Conservation (phyloP, 92 coral and sea anemone genomes). For the Epizoanthus scotinus region DNA sequence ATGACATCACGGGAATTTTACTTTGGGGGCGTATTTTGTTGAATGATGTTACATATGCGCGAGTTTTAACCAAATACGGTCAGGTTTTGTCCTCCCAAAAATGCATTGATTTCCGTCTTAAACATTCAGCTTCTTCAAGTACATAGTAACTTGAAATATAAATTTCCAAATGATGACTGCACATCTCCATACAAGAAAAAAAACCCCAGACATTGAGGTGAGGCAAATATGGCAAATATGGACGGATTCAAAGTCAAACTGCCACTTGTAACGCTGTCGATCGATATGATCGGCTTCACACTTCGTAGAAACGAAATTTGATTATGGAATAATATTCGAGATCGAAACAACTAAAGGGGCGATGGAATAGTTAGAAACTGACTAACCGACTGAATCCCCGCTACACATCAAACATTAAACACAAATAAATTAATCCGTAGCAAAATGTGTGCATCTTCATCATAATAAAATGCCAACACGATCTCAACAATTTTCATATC, state of each 20-base stretch:
- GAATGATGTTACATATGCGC: conserved; percentile 18
- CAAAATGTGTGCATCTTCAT: too few species aligned
- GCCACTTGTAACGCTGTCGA: background rate
- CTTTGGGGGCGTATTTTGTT: conserved; percentile 25
- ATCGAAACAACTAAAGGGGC: background rate
- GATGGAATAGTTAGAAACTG: background rate
- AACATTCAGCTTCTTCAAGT: conserved; percentile 10
- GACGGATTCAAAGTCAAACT: background rate
- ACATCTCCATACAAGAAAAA: conserved; percentile 9
- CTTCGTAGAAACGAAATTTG: background rate
- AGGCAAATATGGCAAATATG: background rate
- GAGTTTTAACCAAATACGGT: conserved; percentile 39
- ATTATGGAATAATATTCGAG: background rate
- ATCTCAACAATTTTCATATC: background rate
- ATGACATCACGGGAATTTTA: conserved; percentile 20
- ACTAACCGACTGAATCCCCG: background rate
- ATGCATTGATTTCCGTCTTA: conserved; percentile 9
- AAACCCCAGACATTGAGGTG: conserved; percentile 4
- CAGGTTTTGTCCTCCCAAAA: conserved; percentile 17
- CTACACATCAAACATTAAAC: background rate
- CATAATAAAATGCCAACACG: background rate
- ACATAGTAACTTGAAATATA: background rate
- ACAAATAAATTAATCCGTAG: too few species aligned
- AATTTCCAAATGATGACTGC: conserved; percentile 1
- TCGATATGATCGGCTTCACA: conserved; percentile 9